These are phyloP conservation scores for Hassar affinis DNA, from an alignment of 2,113 vertebrate genomes.

Conservation along the genomic window DNA sequence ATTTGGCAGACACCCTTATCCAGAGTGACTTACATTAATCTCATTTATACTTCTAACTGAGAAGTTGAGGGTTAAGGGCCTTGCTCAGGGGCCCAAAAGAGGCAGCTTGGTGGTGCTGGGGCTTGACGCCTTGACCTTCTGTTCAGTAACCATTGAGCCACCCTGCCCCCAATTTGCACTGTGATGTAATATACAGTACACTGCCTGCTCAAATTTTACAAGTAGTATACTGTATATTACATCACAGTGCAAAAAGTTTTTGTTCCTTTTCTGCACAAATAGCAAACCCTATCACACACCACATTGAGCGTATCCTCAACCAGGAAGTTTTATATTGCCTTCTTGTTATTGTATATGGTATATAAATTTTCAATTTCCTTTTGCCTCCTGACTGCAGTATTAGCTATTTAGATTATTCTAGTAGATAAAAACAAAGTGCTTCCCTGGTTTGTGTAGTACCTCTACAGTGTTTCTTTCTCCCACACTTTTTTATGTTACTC, in stretches of 20 bases:
- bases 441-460: constrained; percentile 8
- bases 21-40: too few species aligned
- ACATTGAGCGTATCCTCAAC: neutral
- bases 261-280: neutral
- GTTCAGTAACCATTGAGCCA: too few species aligned
- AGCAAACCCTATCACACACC: neutral
- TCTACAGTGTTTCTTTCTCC: neutral
- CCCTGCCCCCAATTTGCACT: too few species aligned
- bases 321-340: neutral
- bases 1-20: too few species aligned
- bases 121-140: too few species aligned
- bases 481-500: constrained; percentile 1
- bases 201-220: neutral
- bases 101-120: too few species aligned
- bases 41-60: too few species aligned
- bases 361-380: neutral
- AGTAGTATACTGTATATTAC: neutral
- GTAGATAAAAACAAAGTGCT: neutral
- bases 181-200: neutral
- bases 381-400: neutral
- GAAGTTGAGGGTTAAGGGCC: too few species aligned
- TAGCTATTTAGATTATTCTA: neutral
- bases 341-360: neutral
- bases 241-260: neutral
- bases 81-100: too few species aligned